A percentile compares a stretch with the other conserved stretches of the same genome.
phyloP scores from a whole-genome alignment of 2,113 vertebrate genomes.

The Leptocoma aspasia region DNA sequence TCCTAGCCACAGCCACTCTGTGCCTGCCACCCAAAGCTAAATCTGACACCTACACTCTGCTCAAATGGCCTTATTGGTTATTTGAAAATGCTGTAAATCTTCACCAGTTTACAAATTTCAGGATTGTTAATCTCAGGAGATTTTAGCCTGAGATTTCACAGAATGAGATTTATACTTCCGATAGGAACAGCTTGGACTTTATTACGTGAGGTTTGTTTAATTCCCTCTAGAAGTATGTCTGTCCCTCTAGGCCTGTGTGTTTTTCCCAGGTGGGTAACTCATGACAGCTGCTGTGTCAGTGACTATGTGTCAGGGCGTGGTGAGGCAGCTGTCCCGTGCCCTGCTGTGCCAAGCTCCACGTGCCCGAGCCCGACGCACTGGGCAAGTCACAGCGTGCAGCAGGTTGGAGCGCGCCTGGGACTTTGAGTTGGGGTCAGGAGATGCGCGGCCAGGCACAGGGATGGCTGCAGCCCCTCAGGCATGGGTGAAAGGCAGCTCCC shows the following conservation, averaged over 20 bases:
- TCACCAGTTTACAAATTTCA: not conserved
- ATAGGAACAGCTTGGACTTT: not conserved
- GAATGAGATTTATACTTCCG: not conserved
- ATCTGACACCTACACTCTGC: not conserved
- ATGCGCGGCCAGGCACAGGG: not conserved
- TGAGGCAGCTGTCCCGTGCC: not conserved
- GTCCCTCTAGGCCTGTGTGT: not conserved
- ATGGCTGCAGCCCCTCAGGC: not conserved
- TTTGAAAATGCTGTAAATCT: not conserved
- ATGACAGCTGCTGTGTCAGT: fast-evolving
- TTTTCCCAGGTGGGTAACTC: not conserved
- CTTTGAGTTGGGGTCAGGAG: fast-evolving
- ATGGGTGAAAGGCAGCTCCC: fast-evolving
- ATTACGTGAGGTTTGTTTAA: not conserved
- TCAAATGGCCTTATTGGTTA: fast-evolving
- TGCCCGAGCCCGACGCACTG: fast-evolving
- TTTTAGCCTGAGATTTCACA: not conserved
- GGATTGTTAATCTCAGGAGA: not conserved
- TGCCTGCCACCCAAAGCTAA: not conserved
- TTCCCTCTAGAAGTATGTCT: not conserved
- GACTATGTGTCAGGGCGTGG: not conserved
- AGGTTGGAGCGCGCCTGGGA: fast-evolving
- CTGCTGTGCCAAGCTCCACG: fast-evolving
- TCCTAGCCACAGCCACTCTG: fast-evolving
- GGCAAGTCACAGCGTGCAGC: fast-evolving